A percentile compares a stretch with the other conserved stretches of the same genome.
phyloP scores from a whole-genome alignment of 2,888 invertebrate species.

The Catocala nupta region DNA sequence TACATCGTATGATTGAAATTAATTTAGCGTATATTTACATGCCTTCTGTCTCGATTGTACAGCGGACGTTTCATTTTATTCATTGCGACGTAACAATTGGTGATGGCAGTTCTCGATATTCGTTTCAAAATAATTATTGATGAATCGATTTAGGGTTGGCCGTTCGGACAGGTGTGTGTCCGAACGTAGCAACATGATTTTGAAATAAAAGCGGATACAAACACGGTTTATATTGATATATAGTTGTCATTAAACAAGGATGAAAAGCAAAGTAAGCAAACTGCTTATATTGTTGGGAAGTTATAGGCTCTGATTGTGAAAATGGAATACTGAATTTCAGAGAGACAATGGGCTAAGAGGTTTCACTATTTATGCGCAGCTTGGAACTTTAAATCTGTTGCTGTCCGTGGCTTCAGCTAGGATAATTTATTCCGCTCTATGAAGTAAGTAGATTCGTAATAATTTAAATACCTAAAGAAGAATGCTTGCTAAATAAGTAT shows the following conservation, averaged over 20 bases:
- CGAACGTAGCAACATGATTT: conserved; percentile 2
- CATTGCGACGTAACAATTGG: conserved; percentile 32
- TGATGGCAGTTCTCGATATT: conserved; percentile 28
- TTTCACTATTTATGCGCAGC: conserved; percentile 28
- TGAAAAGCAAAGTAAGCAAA: conserved; percentile 10
- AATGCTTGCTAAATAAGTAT: too few relatives aligned
- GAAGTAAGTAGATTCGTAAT: too few relatives aligned
- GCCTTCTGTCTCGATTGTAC: conserved; percentile 24
- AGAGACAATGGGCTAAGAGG: conserved; percentile 27
- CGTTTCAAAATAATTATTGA: conserved; percentile 29
- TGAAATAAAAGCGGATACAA: conserved; percentile 2
- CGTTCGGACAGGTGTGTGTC: conserved; percentile 4
- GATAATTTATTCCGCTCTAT: too few relatives aligned
- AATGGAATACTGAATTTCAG: conserved; percentile 22
- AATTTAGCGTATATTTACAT: conserved; percentile 38
- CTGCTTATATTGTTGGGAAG: conserved; percentile 24
- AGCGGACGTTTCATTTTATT: conserved; percentile 39
- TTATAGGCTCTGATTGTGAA: conserved; percentile 25
- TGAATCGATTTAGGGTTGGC: conserved; percentile 24
- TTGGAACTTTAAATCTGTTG: too few relatives aligned
- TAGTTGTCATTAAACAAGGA: not conserved
- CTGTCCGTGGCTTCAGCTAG: too few relatives aligned
- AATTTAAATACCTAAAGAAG: too few relatives aligned
- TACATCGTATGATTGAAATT: conserved; percentile 45
- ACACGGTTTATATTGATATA: not conserved